These are phyloP conservation scores for Lepilemur septentrionalis DNA, from an alignment of 2,797 vertebrate genomes.

Conservation along the genomic window DNA sequence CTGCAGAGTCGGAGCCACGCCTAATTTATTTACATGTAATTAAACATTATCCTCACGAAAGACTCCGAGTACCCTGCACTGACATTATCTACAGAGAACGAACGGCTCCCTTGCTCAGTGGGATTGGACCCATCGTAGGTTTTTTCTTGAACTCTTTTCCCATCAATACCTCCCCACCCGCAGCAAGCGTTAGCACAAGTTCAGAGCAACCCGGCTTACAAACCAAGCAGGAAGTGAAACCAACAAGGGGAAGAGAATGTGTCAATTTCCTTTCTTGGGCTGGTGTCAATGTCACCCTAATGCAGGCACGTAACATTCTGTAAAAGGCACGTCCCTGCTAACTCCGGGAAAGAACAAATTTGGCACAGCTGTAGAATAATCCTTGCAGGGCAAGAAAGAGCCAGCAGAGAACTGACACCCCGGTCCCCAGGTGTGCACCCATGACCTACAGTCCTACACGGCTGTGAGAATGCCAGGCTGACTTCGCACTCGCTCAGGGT, in stretches of 20 bases:
- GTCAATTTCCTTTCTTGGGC: constrained; percentile 25
- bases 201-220: neutral
- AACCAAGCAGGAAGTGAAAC: constrained; percentile 14
- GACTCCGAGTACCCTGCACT: neutral
- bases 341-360: constrained; percentile 38
- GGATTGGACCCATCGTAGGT: neutral
- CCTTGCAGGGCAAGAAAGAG: neutral
- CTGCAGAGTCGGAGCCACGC: neutral
- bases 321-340: constrained; percentile 20
- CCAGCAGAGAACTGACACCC: neutral
- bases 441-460: neutral
- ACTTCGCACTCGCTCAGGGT: neutral
- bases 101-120: neutral
- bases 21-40: constrained; percentile 20
- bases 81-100: neutral
- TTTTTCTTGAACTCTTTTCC: constrained; percentile 4
- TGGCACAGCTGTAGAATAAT: neutral
- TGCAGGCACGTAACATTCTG: constrained; percentile 29
- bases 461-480: neutral
- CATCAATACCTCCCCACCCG: neutral
- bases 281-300: constrained; percentile 14
- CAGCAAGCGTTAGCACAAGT: neutral
- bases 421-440: neutral
- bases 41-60: constrained; percentile 13
- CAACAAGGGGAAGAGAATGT: neutral